Evolutionary conservation across 1,140 invertebrate species (phyloP).

Genomic region (Zeugodacus cucurbitae): DNA sequence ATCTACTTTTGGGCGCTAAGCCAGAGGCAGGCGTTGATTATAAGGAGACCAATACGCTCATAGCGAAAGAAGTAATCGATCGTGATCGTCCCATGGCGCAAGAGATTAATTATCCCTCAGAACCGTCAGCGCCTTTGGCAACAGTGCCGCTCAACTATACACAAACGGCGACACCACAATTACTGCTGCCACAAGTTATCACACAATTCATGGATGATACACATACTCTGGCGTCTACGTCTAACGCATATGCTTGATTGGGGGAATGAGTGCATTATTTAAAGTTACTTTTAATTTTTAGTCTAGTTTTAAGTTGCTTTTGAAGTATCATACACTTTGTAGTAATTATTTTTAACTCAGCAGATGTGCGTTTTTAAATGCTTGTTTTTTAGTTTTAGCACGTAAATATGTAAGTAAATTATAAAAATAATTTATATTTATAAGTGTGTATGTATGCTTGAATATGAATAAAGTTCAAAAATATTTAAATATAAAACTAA

Average conservation of each 20-base stretch:
- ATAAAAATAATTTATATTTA: neutral
- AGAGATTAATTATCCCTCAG: constrained; percentile 57
- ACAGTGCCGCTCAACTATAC: constrained; percentile 51
- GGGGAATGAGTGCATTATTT: neutral
- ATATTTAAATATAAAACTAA: no score
- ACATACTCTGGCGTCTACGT: neutral
- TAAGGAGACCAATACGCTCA: constrained; percentile 59
- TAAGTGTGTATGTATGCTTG: neutral
- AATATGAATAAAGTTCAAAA: no score
- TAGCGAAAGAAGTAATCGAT: constrained; percentile 61
- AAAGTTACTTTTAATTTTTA: neutral
- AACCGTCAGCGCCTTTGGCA: constrained; percentile 49
- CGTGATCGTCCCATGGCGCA: constrained; percentile 60
- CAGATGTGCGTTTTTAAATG: no score
- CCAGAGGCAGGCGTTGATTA: constrained; percentile 62
- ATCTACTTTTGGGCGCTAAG: constrained; percentile 60
- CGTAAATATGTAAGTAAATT: neutral
- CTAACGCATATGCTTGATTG: neutral
- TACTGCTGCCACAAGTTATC: neutral
- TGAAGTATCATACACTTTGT: no score
- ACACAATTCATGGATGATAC: neutral
- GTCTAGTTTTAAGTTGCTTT: no score
- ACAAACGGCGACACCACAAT: constrained; percentile 48
- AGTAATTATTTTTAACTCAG: no score
- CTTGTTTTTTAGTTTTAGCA: no score